Evolutionary conservation across 2,888 invertebrate species (phyloP).

Genomic region (Corbicula japonica): DNA sequence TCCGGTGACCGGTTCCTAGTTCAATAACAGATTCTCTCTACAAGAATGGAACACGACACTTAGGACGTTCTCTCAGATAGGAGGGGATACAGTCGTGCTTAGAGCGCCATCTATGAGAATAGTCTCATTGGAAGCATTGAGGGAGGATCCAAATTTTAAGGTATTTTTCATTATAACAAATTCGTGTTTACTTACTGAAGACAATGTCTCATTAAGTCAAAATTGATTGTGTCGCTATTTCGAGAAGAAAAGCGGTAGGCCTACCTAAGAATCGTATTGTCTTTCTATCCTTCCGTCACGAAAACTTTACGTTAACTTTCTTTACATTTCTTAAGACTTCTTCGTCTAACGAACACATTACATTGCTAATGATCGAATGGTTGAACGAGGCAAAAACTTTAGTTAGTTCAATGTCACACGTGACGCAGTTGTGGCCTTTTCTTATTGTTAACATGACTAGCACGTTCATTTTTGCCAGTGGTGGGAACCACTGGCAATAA

Average conservation of each 20-base stretch:
- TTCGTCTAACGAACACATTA: neutral
- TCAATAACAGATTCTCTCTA: conserved; percentile 71
- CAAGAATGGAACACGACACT: conserved; percentile 74
- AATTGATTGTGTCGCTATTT: neutral
- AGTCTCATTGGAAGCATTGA: conserved; percentile 64
- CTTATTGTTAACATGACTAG: too few relatives aligned
- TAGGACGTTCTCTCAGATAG: conserved; percentile 68
- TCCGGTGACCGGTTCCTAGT: conserved; percentile 80
- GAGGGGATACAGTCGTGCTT: conserved; percentile 78
- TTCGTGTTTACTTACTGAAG: neutral
- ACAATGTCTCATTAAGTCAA: neutral
- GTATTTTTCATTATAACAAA: conserved; percentile 37
- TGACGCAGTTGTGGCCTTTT: too few relatives aligned
- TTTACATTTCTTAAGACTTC: neutral
- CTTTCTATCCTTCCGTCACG: neutral
- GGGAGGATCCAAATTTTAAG: conserved; percentile 70
- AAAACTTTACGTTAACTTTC: neutral
- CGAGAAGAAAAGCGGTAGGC: neutral
- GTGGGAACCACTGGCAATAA: too few relatives aligned
- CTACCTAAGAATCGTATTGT: neutral
- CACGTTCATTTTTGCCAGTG: too few relatives aligned
- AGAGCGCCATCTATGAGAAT: conserved; percentile 70
- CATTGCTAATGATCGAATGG: too few relatives aligned
- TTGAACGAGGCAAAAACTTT: too few relatives aligned
- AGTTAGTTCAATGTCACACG: too few relatives aligned